Evolutionary conservation across 1,140 invertebrate species (phyloP).

Genomic region (Cyrtorhinus lividipennis): DNA sequence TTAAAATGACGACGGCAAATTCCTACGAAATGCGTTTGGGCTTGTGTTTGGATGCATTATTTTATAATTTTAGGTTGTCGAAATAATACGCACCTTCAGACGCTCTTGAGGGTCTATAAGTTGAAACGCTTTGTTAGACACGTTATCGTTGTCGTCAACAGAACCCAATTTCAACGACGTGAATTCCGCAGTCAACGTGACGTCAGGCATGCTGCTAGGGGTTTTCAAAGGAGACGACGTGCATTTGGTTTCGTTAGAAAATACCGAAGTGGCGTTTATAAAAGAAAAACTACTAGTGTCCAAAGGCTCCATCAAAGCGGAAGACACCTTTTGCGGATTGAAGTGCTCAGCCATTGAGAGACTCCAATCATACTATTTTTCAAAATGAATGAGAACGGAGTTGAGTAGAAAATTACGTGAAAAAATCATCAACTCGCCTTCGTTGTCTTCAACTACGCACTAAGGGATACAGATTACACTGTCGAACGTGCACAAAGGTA

Average conservation of each 20-base stretch:
- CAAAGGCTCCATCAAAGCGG: constrained; percentile 27
- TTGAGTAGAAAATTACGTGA: no score
- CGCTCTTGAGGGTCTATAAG: constrained; percentile 40
- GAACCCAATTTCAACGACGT: constrained; percentile 26
- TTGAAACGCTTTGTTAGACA: constrained; percentile 33
- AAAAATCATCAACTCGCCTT: no score
- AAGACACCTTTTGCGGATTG: neutral
- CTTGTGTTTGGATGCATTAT: no score
- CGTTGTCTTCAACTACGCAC: no score
- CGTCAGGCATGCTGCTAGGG: constrained; percentile 23
- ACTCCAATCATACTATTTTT: no score
- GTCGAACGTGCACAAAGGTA: no score
- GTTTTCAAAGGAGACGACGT: neutral
- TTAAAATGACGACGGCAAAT: no score
- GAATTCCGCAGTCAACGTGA: constrained; percentile 26
- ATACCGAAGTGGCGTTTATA: constrained; percentile 10
- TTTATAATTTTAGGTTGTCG: no score
- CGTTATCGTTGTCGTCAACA: constrained; percentile 21
- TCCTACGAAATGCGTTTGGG: no score
- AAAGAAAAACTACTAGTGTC: constrained; percentile 16
- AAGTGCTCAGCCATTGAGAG: neutral
- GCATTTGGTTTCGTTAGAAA: neutral
- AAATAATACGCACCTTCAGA: constrained; percentile 27
- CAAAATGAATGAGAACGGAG: no score
- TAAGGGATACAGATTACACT: no score